Evolutionary conservation across 2,888 invertebrate genomes (phyloP).

Genomic region (Campoletis raptor): DNA sequence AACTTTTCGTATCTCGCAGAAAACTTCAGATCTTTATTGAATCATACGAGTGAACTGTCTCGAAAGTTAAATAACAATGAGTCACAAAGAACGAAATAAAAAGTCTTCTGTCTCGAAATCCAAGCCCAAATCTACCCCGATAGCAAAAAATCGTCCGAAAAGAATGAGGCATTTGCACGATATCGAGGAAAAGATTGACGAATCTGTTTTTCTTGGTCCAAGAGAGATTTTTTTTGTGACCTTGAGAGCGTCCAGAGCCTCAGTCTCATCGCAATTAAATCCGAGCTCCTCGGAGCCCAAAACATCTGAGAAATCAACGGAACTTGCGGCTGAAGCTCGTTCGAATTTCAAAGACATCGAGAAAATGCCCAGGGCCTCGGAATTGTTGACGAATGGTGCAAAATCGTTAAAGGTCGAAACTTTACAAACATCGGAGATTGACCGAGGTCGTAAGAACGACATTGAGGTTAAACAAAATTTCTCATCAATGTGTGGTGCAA

Average conservation of each 20-base stretch:
- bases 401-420: conserved; percentile 7
- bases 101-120: conserved; percentile 11
- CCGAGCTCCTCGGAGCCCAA: conserved; percentile 1
- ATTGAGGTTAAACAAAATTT: conserved; percentile 7
- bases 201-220: conserved; percentile 50
- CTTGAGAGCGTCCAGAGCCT: conserved; percentile 21
- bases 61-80: conserved; percentile 19
- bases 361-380: not conserved
- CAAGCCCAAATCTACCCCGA: conserved; percentile 4
- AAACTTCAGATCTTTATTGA: not conserved
- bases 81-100: not conserved
- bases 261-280: conserved; percentile 8
- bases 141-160: not conserved
- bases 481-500: conserved; percentile 22
- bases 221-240: conserved; percentile 48
- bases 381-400: conserved; percentile 27
- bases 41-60: not conserved
- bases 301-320: conserved; percentile 16
- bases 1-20: not conserved
- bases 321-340: not conserved
- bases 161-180: conserved; percentile 10
- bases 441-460: not conserved
- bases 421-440: conserved; percentile 9
- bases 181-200: conserved; percentile 26
- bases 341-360: not conserved